phyloP scores from a whole-genome alignment of 2,113 vertebrate genomes.

The Chascanopsetta lugubris region DNA sequence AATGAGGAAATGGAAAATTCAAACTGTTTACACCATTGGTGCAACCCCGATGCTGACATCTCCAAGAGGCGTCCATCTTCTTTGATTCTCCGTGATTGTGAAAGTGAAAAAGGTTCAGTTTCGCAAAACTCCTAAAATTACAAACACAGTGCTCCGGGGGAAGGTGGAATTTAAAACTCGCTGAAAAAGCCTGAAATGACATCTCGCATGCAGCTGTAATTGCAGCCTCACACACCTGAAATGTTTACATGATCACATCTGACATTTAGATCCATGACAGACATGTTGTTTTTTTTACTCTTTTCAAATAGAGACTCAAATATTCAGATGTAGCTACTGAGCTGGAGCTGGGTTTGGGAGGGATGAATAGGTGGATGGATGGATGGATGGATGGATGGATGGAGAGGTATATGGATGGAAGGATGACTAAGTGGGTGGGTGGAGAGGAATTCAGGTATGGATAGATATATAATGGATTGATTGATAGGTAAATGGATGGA shows the following conservation, averaged over 20 bases:
- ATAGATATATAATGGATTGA: no score
- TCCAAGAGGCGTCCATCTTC: not conserved
- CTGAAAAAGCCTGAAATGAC: slow-evolving; percentile 40
- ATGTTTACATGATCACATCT: slow-evolving; percentile 3
- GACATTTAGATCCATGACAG: not conserved
- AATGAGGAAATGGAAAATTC: not conserved
- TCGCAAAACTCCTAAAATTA: slow-evolving; percentile 8
- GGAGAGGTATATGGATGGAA: slow-evolving; percentile 21
- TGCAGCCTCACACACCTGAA: slow-evolving; percentile 7
- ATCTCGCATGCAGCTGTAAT: no score
- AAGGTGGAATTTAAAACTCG: slow-evolving; percentile 24
- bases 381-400: slow-evolving; percentile 18
- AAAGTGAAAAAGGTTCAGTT: slow-evolving; percentile 8
- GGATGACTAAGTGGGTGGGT: no score
- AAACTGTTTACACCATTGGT: not conserved
- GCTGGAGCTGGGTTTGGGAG: slow-evolving; percentile 13
- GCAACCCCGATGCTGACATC: not conserved
- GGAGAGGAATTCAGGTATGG: no score
- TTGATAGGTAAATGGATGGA: no score
- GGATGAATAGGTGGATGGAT: slow-evolving; percentile 4
- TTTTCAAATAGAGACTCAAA: not conserved
- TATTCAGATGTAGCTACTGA: not conserved
- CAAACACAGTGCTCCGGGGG: not conserved
- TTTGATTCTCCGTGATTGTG: not conserved
- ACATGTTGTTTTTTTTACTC: slow-evolving; percentile 9